Base-by-base conservation (phyloP, 2,888 invertebrate species). In the Pandemis corylana region DNA sequence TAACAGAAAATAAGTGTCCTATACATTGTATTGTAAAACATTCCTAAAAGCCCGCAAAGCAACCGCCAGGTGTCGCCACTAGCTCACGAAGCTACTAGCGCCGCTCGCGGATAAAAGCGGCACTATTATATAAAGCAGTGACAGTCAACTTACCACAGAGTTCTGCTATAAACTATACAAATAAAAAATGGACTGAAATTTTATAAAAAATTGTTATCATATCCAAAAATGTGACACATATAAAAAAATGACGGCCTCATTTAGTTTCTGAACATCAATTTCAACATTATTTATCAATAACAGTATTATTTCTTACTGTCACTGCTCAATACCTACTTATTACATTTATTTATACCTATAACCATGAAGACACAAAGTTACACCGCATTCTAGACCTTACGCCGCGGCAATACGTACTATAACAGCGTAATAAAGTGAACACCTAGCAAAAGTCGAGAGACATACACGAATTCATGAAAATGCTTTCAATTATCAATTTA, bases 341-440 rank as follows among this genome's bases (percentile, higher is more conserved):
- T 20, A 12, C 28, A 28, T 28, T 28, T 28, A 20, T 5, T 59
- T 59, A 59, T 10, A 59, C 41, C 62, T 62, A 62, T 62, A 62
- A 41, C 41, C 46, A 65, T 65, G 28, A 65, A 65, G 49, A 65
- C 65, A 65, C 65, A 49, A 13, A 28, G 7, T 13, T 49, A 65
- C n/a, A 6, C 49, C 65, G 49, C 65, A 15, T 20, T 65, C 13
- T 49, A 49, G 46, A 28, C 65, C 49, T 65, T 65, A 49, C 28
- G 28, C 28, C 65, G 28, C 49, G 49, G 49, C 49, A 46, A 65
- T 65, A 65, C 65, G 28, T 28, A 49, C 65, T 36, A 65, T 65
- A 65, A 28, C 65, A 65, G 49, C 65, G 49, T 49, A 49, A 46
- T 46, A 46, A 44, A 64, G 20, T 64, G 46, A 64, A 64, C 64